Percentiles rank a stretch among this genome's conserved stretches.
Evolutionary conservation across 2,113 vertebrate genomes (phyloP).

Genomic region (Puntigrus tetrazona): DNA sequence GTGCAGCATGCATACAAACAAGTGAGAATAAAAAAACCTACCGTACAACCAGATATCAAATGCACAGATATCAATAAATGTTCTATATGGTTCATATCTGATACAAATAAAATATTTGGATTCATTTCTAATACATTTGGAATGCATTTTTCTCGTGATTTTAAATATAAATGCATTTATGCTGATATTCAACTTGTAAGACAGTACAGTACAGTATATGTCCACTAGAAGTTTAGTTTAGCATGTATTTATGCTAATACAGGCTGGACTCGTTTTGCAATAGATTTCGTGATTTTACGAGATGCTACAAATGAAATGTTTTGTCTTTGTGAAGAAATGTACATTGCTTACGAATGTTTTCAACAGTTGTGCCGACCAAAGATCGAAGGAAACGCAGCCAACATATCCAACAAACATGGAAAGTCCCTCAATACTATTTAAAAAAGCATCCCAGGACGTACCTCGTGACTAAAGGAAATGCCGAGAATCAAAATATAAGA

Average conservation of each 20-base stretch:
- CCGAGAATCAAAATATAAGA: not conserved
- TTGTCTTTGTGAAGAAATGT: not conserved
- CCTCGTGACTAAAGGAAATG: not conserved
- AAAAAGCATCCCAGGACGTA: not conserved
- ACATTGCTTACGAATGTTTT: not conserved
- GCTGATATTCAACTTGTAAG: no score
- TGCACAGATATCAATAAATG: no score
- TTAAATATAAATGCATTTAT: not conserved
- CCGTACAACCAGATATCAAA: no score
- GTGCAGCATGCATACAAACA: not conserved
- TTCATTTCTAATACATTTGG: no score
- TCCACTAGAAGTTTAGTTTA: not conserved
- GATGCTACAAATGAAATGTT: not conserved
- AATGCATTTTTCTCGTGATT: not conserved
- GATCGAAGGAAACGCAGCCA: not conserved
- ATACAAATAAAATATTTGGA: not conserved
- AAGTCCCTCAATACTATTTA: not conserved
- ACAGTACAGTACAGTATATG: not conserved
- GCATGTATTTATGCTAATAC: not conserved
- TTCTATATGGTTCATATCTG: not conserved
- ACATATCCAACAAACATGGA: not conserved
- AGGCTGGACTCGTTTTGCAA: not conserved
- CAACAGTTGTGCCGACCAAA: not conserved
- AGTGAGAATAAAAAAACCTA: not conserved
- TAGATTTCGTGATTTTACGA: not conserved